phyloP scores from a whole-genome alignment of 2,113 vertebrate species.

The Gracilinanus agilis region DNA sequence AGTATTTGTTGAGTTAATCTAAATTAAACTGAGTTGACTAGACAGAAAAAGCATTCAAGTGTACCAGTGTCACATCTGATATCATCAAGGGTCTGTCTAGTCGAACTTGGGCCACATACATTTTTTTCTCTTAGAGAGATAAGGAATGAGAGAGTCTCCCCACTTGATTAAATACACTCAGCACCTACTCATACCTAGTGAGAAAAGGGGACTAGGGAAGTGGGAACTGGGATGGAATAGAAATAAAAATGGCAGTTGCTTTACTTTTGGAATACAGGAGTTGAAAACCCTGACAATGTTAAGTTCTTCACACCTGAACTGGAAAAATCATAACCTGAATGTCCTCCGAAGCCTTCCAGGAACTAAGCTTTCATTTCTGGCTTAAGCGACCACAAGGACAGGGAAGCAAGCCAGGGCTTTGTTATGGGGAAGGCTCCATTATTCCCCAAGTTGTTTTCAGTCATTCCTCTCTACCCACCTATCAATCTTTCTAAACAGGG shows the following conservation, averaged over 20 bases:
- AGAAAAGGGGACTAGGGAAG: not conserved
- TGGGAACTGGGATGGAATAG: not conserved
- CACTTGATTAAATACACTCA: not conserved
- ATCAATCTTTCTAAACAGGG: not conserved
- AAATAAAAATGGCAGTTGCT: not conserved
- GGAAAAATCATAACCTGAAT: not conserved
- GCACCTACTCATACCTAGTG: not conserved
- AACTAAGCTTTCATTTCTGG: slow-evolving; percentile 34
- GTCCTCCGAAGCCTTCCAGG: slow-evolving; percentile 19
- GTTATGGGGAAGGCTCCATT: not conserved
- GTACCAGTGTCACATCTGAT: not conserved
- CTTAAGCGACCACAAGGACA: slow-evolving; percentile 19
- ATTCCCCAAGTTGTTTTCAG: not conserved
- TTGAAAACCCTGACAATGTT: not conserved
- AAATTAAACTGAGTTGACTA: not conserved
- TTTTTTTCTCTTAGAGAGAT: not conserved
- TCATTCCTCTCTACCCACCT: not conserved
- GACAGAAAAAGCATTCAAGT: not conserved
- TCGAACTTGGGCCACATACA: not conserved
- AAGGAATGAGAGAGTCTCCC: not conserved
- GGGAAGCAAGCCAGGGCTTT: not conserved
- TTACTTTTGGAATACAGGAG: not conserved
- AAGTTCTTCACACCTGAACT: not conserved
- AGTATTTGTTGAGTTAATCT: not conserved
- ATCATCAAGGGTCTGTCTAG: not conserved